These are phyloP conservation scores for Calliopum simillimum DNA, from an alignment of 2,888 invertebrate species.

Conservation along the genomic window DNA sequence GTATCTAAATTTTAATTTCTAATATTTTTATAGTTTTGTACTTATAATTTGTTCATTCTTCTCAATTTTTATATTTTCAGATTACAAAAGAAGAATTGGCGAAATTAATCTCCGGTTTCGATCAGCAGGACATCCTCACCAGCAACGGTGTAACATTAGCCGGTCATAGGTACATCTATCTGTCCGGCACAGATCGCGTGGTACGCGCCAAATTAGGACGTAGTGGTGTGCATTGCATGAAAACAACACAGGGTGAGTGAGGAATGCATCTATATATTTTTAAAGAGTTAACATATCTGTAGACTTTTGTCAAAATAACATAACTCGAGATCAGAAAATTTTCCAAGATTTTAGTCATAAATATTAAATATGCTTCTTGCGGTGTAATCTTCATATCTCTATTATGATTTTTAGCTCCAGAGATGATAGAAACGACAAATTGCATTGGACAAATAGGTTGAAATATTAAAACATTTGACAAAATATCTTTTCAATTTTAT, in stretches of 20 bases:
- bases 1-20: constrained; percentile 10
- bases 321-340: too few species aligned
- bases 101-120: constrained; percentile 90
- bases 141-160: constrained; percentile 92
- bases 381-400: too few species aligned
- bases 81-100: constrained; percentile 92
- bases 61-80: constrained; percentile 68
- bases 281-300: too few species aligned
- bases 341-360: too few species aligned
- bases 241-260: constrained; percentile 87
- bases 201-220: constrained; percentile 94
- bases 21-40: constrained; percentile 2
- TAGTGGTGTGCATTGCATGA: constrained; percentile 96
- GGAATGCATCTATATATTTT: too few species aligned
- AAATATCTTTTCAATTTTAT: too few species aligned
- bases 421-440: too few species aligned
- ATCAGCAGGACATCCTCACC: constrained; percentile 89
- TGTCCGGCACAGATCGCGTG: constrained; percentile 93
- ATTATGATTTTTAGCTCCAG: too few species aligned
- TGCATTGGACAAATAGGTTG: too few species aligned
- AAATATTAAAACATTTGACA: too few species aligned
- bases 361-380: too few species aligned
- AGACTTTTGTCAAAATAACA: too few species aligned
- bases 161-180: constrained; percentile 93
- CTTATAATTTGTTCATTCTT: background rate